A percentile compares a stretch with the other conserved stretches of the same genome.
Conservation (phyloP, 2,888 invertebrate species). For the Drosophila parthenogenetica region DNA sequence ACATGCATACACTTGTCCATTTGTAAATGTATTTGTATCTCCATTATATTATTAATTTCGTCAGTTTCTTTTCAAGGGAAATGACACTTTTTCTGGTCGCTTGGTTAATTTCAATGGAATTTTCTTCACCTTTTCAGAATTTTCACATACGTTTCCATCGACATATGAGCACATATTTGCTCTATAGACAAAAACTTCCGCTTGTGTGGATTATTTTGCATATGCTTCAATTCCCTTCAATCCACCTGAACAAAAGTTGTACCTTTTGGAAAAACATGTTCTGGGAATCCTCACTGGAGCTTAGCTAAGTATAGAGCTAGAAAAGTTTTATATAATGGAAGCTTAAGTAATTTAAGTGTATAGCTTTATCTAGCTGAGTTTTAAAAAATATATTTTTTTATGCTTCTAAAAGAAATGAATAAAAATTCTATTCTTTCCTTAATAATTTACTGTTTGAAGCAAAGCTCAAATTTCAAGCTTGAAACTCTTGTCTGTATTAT, state of each 20-base stretch:
- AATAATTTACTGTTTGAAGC: too few species aligned
- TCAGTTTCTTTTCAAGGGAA: conserved; percentile 51
- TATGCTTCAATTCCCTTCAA: conserved; percentile 22
- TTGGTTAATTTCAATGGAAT: conserved; percentile 25
- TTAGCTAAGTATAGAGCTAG: too few species aligned
- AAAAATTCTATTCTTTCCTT: too few species aligned
- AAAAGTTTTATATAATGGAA: too few species aligned
- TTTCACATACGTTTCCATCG: neutral
- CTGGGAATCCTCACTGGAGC: neutral
- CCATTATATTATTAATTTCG: conserved; percentile 30
- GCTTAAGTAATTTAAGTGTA: too few species aligned
- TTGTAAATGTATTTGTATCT: neutral
- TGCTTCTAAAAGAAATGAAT: too few species aligned
- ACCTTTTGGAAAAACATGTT: too few species aligned
- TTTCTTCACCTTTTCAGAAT: neutral
- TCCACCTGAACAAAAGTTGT: neutral
- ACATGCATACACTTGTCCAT: neutral
- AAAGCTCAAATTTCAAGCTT: too few species aligned
- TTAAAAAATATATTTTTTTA: too few species aligned
- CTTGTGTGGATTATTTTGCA: conserved; percentile 45
- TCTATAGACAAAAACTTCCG: conserved; percentile 40
- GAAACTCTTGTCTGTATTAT: too few species aligned
- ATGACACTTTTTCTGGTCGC: conserved; percentile 44
- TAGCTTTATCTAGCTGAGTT: too few species aligned
- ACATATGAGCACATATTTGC: conserved; percentile 24